Evolutionary conservation across 2,797 vertebrate species (phyloP), one percentile per base, ranked within the genome.

Genomic region (Galagoides demidoff): DNA sequence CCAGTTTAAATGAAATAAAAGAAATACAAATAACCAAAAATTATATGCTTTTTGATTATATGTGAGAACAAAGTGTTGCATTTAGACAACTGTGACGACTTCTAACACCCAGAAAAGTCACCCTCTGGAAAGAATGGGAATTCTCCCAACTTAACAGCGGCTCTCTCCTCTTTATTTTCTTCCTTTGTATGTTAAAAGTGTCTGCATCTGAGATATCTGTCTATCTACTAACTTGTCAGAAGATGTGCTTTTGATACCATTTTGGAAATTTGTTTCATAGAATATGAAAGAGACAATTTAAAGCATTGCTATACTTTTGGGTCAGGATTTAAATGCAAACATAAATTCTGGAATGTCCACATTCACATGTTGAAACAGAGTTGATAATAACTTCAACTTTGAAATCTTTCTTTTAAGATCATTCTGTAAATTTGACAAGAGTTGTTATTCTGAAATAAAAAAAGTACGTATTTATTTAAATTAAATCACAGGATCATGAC

Each of bases 1-100:
- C 57, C 34, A 43, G 45, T 91, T 96, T 96, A 94, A 94, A 94
- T 57, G 77, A 90, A 85, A 93, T 86, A 94, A 90, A 88, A 94
- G n/a, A 92, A 71, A 91, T 84, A 93, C 55, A 85, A 91, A 89
- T 85, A 95, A 87, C 37, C 8, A 39, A 34, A 95, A 95, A 84
- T 57, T 86, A 93, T 37, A 70, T 89, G 73, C 7, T 43, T 84
- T 94, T 96, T 95, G 73, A 96, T 89, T 89, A 90, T 66, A 59
- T 59, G 20, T 78, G 78, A 90, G 85, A 63, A 52, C 4, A 17
- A 39, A 87, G 45, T 66, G 52, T 78, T 79, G 82, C 76, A 68
- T 85, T 93, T 85, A 71, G 39, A 23, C 57, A 87, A 92, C 27
- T 91, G n/a, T 1, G 0, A 43, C 90, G 92, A 43, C 61, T 90